Percentiles rank a stretch among this genome's conserved stretches.
Conservation (phyloP, 2,797 vertebrate genomes). For the Pseudopleuronectes americanus region DNA sequence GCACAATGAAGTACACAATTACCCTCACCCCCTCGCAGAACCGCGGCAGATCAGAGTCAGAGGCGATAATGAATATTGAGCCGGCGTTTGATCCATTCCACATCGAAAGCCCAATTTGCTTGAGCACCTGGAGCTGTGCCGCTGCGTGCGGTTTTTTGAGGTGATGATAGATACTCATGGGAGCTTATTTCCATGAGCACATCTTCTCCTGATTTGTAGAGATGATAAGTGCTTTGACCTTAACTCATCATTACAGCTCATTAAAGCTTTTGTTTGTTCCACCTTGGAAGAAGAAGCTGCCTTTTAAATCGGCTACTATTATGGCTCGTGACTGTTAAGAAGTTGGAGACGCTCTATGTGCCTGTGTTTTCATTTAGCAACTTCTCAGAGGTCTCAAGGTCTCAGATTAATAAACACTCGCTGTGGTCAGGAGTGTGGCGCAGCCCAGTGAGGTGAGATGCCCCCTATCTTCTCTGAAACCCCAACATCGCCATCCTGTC, state of each 20-base stretch:
- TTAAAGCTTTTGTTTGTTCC: constrained; percentile 77
- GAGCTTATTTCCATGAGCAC: constrained; percentile 76
- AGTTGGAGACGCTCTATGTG: constrained; percentile 43
- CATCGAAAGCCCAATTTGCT: constrained; percentile 95
- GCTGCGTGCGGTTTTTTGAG: constrained; percentile 87
- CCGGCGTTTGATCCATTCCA: constrained; percentile 95
- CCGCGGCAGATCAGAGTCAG: constrained; percentile 87
- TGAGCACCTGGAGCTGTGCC: constrained; percentile 93
- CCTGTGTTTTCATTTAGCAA: constrained; percentile 60
- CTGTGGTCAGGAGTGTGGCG: constrained; percentile 69
- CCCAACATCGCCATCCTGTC: constrained; percentile 66
- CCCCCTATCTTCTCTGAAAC: constrained; percentile 69
- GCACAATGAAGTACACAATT: constrained; percentile 79
- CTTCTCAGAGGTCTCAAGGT: constrained; percentile 82
- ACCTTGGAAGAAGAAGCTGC: constrained; percentile 55
- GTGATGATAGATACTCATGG: constrained; percentile 93
- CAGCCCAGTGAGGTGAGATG: constrained; percentile 75
- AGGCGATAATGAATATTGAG: constrained; percentile 98
- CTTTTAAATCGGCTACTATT: constrained; percentile 61
- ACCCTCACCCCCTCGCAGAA: constrained; percentile 66
- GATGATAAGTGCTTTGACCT: constrained; percentile 83
- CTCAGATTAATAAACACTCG: constrained; percentile 88
- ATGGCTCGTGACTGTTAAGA: constrained; percentile 59
- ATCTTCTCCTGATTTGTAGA: constrained; percentile 80
- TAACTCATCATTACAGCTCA: constrained; percentile 79